Conservation (phyloP, 1,140 invertebrate genomes). For the Cepaea nemoralis region DNA sequence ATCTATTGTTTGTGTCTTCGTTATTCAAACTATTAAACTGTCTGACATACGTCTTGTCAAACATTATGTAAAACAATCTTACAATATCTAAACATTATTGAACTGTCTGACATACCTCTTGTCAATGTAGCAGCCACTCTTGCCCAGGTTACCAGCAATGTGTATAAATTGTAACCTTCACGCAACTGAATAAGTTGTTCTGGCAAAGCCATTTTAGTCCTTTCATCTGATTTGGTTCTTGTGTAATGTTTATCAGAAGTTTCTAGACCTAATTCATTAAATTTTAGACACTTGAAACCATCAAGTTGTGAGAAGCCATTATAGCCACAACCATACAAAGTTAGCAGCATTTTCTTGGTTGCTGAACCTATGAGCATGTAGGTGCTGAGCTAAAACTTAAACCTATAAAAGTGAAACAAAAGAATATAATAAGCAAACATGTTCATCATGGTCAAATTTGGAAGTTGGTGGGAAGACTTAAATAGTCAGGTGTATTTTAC, state of each 20-base stretch:
- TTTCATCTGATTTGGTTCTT: neutral
- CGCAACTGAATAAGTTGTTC: neutral
- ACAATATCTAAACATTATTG: no score
- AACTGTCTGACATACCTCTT: neutral
- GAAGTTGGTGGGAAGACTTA: no score
- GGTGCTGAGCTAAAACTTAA: no score
- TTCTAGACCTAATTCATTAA: neutral
- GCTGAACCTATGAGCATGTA: neutral
- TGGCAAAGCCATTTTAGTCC: neutral
- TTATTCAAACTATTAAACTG: no score
- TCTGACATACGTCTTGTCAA: no score
- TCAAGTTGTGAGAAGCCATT: constrained; percentile 8
- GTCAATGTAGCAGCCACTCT: neutral
- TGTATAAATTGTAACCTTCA: neutral
- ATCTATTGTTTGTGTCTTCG: no score
- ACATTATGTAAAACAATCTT: no score
- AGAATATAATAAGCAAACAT: no score
- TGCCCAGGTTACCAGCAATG: neutral
- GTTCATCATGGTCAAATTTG: no score
- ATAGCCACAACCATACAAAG: neutral
- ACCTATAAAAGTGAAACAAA: no score
- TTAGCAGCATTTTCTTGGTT: neutral
- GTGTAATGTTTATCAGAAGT: neutral
- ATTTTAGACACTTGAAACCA: neutral
- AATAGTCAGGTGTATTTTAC: no score